These are phyloP conservation scores for Pithys albifrons DNA, from an alignment of 2,113 vertebrate genomes.

Conservation along the genomic window DNA sequence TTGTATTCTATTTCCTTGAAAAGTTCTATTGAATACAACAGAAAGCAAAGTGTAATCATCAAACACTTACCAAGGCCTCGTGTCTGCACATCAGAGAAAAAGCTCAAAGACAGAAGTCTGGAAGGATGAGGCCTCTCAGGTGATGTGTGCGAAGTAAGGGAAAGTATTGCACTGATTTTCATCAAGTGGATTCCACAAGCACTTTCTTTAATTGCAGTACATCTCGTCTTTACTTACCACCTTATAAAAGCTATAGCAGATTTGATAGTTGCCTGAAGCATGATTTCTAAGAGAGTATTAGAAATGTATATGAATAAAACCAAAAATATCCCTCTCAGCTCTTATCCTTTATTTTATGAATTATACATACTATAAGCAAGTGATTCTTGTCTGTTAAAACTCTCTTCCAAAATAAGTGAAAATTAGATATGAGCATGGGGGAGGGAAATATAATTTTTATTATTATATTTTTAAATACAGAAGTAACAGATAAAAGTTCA, in stretches of 20 bases:
- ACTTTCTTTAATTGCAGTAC: not conserved
- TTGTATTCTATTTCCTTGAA: slow-evolving; percentile 7
- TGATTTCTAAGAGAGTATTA: slow-evolving; percentile 2
- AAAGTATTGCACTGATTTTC: not conserved
- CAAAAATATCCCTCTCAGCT: not conserved
- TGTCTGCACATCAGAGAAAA: not conserved
- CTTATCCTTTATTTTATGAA: not conserved
- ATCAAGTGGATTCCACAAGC: not conserved
- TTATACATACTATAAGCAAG: slow-evolving; percentile 48
- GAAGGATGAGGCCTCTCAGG: not conserved
- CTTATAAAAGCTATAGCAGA: not conserved
- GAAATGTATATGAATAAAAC: not conserved
- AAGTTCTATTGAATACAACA: not conserved
- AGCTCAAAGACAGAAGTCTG: not conserved
- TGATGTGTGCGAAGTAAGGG: not conserved
- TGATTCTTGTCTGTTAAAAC: slow-evolving; percentile 34
- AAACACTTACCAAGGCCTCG: not conserved
- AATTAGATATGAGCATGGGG: slow-evolving; percentile 28
- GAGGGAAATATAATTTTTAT: not conserved
- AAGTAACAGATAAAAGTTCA: not conserved
- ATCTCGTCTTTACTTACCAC: not conserved
- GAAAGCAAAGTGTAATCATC: not conserved
- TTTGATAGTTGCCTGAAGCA: not conserved
- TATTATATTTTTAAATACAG: not conserved
- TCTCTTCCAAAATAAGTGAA: slow-evolving; percentile 53